These are phyloP conservation scores for Rhynchomys soricoides DNA, from an alignment of 2,113 vertebrate genomes.

Conservation along the genomic window DNA sequence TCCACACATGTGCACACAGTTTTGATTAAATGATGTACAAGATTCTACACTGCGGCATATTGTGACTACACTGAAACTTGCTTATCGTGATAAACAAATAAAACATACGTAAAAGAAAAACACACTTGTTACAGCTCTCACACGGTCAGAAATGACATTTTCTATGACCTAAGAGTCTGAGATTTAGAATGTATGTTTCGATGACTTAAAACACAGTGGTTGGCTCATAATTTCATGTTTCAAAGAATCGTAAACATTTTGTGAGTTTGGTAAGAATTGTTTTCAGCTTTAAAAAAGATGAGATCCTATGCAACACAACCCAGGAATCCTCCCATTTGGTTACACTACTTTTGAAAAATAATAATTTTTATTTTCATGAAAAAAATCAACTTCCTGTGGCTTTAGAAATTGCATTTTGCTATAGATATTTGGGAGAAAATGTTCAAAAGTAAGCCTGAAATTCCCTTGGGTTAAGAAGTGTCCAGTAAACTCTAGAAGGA, in stretches of 20 bases:
- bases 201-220: neutral
- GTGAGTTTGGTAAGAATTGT: neutral
- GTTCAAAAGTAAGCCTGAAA: neutral
- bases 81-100: neutral
- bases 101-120: neutral
- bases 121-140: neutral
- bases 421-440: neutral
- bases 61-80: neutral
- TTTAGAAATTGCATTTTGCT: neutral
- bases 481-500: neutral
- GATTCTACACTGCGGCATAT: neutral
- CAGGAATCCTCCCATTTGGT: neutral
- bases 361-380: neutral
- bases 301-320: neutral
- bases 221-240: neutral
- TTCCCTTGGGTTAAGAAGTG: neutral
- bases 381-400: neutral
- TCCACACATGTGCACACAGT: neutral
- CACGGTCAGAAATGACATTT: neutral
- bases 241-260: neutral
- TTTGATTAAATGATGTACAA: neutral
- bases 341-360: neutral
- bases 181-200: neutral
- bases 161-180: neutral
- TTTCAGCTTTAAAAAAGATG: neutral